Base-by-base conservation (phyloP, 2,113 vertebrate species). In the Rhabdornis inornatus region DNA sequence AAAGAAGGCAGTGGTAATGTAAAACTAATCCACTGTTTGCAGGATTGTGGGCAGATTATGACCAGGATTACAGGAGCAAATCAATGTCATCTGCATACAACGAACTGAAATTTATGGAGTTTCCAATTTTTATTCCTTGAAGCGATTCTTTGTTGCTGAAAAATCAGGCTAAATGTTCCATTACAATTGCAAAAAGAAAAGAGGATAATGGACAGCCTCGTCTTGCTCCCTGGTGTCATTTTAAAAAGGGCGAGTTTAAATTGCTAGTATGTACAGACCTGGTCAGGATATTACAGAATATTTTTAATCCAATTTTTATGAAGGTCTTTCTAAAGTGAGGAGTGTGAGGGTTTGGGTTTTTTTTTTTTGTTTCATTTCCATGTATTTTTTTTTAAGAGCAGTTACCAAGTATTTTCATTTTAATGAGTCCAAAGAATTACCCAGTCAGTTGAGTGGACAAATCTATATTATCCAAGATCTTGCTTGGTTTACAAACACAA, bases 261-360 rank as follows among this genome's bases (percentile, higher is more conserved):
- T 94, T 95, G 56, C 92, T 94, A 69, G 82, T 95, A 81, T 90
- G 79, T 90, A 90, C 95, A 95, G 77, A 92, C 44, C 33, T 57
- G 72, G 92, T 49, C 83, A 87, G 85, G 90, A 96, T 96, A 96
- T 97, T 95, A 76, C 90, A 95, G 64, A 70, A 39, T 93, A 95
- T 87, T 97, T 96, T 96, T 95, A 97, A 97, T 97, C 96, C 95
- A 92, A 74, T 96, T 97, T 95, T 97, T 97, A 97, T 96, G 76
- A 97, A 97, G 76, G 82, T 90, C 85, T 96, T 93, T 88, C 75
- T 63, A 53, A 86, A 92, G 24, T 57, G 59, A 92, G 66, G n/a
- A 55, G 42, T 57, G 53, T 83, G 66, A 70, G 11, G 6, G 39
- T 56, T 79, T 87, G n/a, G 33, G 6, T 0, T 2, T 30, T 82